phyloP scores from a whole-genome alignment of 2,888 invertebrate species.

The Nudaria mundana region DNA sequence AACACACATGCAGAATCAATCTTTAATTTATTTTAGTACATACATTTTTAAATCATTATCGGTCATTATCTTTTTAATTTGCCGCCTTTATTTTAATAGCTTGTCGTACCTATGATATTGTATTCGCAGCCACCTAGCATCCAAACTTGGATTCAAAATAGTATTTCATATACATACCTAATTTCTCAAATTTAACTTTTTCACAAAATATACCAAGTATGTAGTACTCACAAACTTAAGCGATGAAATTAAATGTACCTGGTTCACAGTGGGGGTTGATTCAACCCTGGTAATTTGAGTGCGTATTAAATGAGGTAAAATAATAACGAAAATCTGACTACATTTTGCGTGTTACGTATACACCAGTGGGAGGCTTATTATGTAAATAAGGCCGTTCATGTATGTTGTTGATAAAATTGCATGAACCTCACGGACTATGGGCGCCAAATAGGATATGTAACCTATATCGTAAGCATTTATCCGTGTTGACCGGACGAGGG shows the following conservation, averaged over 20 bases:
- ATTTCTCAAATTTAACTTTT: no score
- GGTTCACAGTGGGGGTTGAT: slow-evolving; percentile 54
- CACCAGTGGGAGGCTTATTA: slow-evolving; percentile 62
- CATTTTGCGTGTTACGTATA: slow-evolving; percentile 48
- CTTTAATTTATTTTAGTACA: no score
- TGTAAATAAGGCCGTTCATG: slow-evolving; percentile 66
- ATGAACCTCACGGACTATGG: slow-evolving; percentile 35
- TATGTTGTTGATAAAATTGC: slow-evolving; percentile 67
- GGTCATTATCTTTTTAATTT: no score
- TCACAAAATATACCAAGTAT: no score
- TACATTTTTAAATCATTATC: no score
- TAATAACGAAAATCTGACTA: slow-evolving; percentile 69
- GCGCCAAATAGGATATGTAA: slow-evolving; percentile 20
- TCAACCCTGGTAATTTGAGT: slow-evolving; percentile 49
- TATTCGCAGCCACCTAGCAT: no score
- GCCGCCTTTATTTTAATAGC: no score
- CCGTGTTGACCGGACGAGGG: slow-evolving; percentile 23
- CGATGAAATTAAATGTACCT: slow-evolving; percentile 50
- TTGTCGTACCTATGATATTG: no score
- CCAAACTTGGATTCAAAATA: no score
- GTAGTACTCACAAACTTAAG: slow-evolving; percentile 38
- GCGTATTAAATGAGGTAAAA: slow-evolving; percentile 60
- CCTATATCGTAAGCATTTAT: slow-evolving; percentile 25
- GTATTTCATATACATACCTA: no score
- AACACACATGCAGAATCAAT: no score